These are phyloP conservation scores for Tigriopus californicus DNA, from an alignment of 2,888 invertebrate genomes.

Conservation along the genomic window DNA sequence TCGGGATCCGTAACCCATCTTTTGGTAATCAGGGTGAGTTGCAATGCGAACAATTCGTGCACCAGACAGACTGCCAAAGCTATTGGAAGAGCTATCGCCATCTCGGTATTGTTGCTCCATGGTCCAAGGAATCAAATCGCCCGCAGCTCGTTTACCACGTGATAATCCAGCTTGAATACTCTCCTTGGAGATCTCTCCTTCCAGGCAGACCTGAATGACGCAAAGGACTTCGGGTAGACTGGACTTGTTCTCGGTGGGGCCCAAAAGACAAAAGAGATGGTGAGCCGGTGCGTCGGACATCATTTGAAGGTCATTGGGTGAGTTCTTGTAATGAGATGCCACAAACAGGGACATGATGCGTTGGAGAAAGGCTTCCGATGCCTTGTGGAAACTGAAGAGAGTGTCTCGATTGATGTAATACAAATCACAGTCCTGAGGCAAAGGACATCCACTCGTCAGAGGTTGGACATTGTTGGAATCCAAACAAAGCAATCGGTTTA, in stretches of 20 bases:
- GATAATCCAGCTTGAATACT: slow-evolving; percentile 58
- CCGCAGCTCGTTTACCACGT: slow-evolving; percentile 73
- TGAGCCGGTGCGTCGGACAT: slow-evolving; percentile 97
- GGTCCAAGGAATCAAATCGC: slow-evolving; percentile 97
- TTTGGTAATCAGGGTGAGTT: slow-evolving; percentile 91
- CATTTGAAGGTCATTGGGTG: slow-evolving; percentile 94
- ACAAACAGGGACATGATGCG: slow-evolving; percentile 81
- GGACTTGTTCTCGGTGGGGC: slow-evolving; percentile 47
- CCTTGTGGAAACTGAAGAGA: slow-evolving; percentile 86
- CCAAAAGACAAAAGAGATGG: slow-evolving; percentile 80
- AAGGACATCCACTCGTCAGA: slow-evolving; percentile 60
- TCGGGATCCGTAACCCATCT: slow-evolving; percentile 88
- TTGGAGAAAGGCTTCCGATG: slow-evolving; percentile 40
- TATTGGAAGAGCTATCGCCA: slow-evolving; percentile 29
- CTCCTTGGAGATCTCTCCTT: slow-evolving; percentile 41
- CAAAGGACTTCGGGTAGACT: slow-evolving; percentile 50
- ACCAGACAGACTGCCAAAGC: slow-evolving; percentile 75
- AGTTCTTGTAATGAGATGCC: slow-evolving; percentile 97
- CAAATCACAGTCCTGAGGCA: slow-evolving; percentile 70
- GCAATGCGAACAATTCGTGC: slow-evolving; percentile 88
- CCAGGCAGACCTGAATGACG: slow-evolving; percentile 37
- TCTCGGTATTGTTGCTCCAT: slow-evolving; percentile 90
- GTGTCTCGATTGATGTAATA: slow-evolving; percentile 77
- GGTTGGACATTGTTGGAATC: slow-evolving; percentile 52
- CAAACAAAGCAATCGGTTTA: slow-evolving; percentile 72